phyloP scores from a whole-genome alignment of 2,113 vertebrate genomes.

The Datnioides undecimradiatus region DNA sequence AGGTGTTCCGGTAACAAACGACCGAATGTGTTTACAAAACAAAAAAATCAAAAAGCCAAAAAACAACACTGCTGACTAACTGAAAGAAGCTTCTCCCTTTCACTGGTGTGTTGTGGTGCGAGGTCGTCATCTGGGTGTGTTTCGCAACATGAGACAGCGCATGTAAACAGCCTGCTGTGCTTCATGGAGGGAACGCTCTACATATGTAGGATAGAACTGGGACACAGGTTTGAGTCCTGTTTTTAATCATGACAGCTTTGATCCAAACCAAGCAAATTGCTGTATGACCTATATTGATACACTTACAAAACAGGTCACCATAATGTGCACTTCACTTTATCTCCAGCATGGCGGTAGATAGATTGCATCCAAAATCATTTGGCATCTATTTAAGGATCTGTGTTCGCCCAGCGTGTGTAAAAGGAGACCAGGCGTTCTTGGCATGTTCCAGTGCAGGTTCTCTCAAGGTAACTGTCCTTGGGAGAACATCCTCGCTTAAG shows the following conservation, averaged over 20 bases:
- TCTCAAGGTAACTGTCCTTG: constrained; percentile 28
- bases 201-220: background rate
- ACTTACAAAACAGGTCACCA: background rate
- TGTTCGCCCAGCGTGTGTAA: constrained; percentile 40
- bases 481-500: constrained; percentile 16
- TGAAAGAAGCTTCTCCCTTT: background rate
- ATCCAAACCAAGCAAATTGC: background rate
- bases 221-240: background rate
- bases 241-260: background rate
- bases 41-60: no score
- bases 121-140: background rate
- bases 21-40: background rate
- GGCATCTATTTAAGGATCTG: constrained; percentile 24
- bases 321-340: background rate
- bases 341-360: background rate
- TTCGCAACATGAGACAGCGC: background rate
- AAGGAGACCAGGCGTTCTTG: constrained; percentile 28
- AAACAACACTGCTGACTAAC: background rate
- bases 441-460: constrained; percentile 15
- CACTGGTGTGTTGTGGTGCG: background rate
- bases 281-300: background rate
- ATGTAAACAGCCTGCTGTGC: no score
- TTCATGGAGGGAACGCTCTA: background rate
- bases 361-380: constrained; percentile 8
- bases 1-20: background rate